phyloP scores from a whole-genome alignment of 2,797 vertebrate species.

The Gymnopithys bicolor region DNA sequence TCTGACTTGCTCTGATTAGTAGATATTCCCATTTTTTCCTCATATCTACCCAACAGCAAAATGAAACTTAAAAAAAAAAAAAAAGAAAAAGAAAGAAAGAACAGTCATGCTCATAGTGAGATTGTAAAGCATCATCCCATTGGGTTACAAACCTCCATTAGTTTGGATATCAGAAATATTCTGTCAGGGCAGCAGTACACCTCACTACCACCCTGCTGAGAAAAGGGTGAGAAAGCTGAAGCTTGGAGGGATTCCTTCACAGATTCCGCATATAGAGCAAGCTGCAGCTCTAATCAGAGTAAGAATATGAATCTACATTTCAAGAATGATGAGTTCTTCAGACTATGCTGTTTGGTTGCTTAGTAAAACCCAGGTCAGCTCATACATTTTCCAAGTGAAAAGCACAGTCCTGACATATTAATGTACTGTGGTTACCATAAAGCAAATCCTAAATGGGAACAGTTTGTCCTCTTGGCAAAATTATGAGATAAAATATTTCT shows the following conservation, averaged over 20 bases:
- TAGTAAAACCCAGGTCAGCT: background rate
- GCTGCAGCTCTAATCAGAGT: background rate
- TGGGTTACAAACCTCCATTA: background rate
- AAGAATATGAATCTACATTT: background rate
- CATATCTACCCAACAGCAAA: background rate
- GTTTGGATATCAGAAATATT: background rate
- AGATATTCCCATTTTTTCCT: background rate
- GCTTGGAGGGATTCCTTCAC: background rate
- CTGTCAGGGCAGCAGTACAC: background rate
- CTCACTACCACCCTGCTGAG: background rate
- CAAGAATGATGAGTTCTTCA: background rate
- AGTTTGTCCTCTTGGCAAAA: background rate
- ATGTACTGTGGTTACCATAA: background rate
- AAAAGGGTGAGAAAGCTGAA: background rate
- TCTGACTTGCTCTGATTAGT: background rate
- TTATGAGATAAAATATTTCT: background rate
- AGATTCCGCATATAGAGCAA: background rate
- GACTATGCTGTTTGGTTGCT: background rate
- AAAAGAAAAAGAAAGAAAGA: background rate
- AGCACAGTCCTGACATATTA: background rate
- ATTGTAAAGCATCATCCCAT: background rate
- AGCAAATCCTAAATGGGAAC: background rate
- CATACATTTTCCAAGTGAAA: constrained; percentile 54
- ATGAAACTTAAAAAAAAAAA: background rate
- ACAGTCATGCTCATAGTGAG: background rate